Evolutionary conservation across 2,113 vertebrate species (phyloP), one percentile per base, ranked within the genome.

Genomic region (Tupaia tana): DNA sequence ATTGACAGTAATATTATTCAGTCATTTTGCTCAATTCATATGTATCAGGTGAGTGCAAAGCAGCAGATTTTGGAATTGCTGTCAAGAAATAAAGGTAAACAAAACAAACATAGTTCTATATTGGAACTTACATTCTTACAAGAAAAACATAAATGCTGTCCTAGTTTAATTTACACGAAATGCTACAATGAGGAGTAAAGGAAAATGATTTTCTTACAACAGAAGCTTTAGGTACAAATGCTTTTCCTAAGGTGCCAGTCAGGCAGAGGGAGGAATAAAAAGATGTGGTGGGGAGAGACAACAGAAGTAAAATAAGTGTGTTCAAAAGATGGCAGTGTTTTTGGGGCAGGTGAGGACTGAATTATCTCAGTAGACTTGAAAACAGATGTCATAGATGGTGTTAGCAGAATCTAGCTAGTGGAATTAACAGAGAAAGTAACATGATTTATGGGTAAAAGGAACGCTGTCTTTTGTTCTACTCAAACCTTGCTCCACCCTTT

Each of bases 321-420:
- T 43, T 43, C 43, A 24, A 19, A 74, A 59, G 11, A 34, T 7
- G 9, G n/a, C 6, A 22, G 14, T 14, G 14, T 34, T n/a, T 81
- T 3, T 7, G 88, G 84, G 56, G 31, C 15, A 4, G 9, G 8
- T 73, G 29, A 59, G 3, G 27, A 14, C 10, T 1, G 11, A 63
- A n/a, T 18, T 43, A 5, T 70, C 61, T 13, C 22, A 56, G 10
- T 4, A 5, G 6, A 19, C 19, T 29, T 64, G 78, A 69, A 70
- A 84, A 69, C 9, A 88, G 19, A 56, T 0, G 0, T 19, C 7
- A 7, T 1, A 27, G 29, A 64, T 66, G 71, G 58, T 19, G 0
- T 64, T 6, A 75, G 29, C 3, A 79, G 52, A 20, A 63, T 58
- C 14, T 71, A 64, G 29, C 71, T 78, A 66, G 71, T 9, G 58